These are phyloP conservation scores for Lanius ludovicianus DNA, from an alignment of 2,113 vertebrate species.

Conservation along the genomic window DNA sequence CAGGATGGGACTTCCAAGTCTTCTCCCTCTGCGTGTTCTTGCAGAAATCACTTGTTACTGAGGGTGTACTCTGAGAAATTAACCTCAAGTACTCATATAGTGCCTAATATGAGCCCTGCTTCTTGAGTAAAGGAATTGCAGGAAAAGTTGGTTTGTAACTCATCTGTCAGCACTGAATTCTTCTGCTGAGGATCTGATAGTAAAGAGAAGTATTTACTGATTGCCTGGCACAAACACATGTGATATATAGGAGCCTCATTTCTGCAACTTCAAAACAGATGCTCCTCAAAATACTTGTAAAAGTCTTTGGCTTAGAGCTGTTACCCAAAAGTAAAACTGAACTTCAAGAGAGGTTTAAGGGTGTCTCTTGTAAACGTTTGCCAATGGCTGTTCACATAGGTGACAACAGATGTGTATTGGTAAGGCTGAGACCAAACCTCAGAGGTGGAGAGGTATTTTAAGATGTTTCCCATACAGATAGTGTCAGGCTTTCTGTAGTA, in stretches of 20 bases:
- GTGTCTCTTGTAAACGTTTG: neutral
- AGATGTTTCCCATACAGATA: slow-evolving; percentile 5
- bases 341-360: neutral
- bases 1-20: neutral
- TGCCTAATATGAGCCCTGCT: neutral
- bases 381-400: neutral
- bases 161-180: neutral
- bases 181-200: neutral
- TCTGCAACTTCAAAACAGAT: slow-evolving; percentile 35
- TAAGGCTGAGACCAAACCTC: neutral
- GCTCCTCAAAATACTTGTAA: neutral
- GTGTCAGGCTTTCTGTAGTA: neutral
- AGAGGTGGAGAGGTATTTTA: neutral
- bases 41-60: neutral
- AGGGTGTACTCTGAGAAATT: neutral
- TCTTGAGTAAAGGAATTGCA: neutral
- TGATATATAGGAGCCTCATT: neutral
- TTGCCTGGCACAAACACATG: neutral
- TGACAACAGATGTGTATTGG: slow-evolving; percentile 15
- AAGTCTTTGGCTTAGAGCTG: neutral
- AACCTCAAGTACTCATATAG: neutral
- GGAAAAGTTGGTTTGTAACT: neutral
- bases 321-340: neutral
- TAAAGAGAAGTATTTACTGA: neutral
- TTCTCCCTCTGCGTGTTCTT: neutral